phyloP scores from a whole-genome alignment of 2,888 invertebrate species.

The Acrobeloides nanus region DNA sequence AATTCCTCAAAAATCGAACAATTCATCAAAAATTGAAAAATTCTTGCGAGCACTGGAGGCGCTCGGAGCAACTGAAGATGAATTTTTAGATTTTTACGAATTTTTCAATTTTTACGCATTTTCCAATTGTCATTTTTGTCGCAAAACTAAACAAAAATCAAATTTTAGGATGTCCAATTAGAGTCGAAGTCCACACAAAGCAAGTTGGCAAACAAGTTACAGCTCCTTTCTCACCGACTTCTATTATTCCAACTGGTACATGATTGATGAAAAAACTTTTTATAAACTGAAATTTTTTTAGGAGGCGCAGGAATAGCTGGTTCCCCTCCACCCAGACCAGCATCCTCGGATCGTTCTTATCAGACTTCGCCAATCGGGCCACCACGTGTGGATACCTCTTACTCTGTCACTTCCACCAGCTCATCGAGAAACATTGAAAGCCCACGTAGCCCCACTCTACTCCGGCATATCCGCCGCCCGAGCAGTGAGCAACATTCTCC shows the following conservation, averaged over 20 bases:
- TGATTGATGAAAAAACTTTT: too few species aligned
- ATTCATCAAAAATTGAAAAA: too few species aligned
- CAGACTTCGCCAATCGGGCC: slow-evolving; percentile 25
- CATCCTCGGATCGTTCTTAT: slow-evolving; percentile 18
- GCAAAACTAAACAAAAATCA: too few species aligned
- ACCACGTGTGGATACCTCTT: slow-evolving; percentile 21
- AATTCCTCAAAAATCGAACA: too few species aligned
- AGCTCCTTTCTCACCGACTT: slow-evolving; percentile 31
- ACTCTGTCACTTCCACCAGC: slow-evolving; percentile 17
- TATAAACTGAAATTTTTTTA: neutral
- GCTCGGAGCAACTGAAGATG: too few species aligned
- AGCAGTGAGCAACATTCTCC: slow-evolving; percentile 9
- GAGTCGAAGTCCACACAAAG: slow-evolving; percentile 50
- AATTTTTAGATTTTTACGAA: too few species aligned
- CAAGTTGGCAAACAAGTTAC: slow-evolving; percentile 49
- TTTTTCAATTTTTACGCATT: slow-evolving; percentile 6
- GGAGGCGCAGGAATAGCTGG: slow-evolving; percentile 15
- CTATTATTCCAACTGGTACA: too few species aligned
- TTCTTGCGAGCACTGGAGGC: too few species aligned
- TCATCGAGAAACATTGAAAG: slow-evolving; percentile 14
- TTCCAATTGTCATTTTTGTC: too few species aligned
- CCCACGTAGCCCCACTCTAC: slow-evolving; percentile 11
- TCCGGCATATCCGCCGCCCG: slow-evolving; percentile 8
- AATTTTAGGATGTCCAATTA: slow-evolving; percentile 47
- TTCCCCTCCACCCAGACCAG: slow-evolving; percentile 15